Conservation (phyloP, 2,888 invertebrate genomes). For the Vandiemenella viatica region DNA sequence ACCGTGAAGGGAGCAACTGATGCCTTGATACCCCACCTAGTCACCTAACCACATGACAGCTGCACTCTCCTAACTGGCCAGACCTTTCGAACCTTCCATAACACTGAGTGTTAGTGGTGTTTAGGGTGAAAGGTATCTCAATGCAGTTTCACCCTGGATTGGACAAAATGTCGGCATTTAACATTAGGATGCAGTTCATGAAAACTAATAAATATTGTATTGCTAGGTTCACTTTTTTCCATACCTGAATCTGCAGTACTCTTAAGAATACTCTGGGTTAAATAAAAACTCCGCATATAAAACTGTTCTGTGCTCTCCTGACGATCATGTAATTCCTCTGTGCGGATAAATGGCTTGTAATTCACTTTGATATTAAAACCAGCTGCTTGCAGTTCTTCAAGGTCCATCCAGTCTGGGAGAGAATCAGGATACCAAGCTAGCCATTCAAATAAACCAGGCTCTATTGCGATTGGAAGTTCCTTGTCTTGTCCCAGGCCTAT, state of each 20-base stretch:
- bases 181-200: too few species aligned
- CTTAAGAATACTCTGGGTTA: slow-evolving; percentile 40
- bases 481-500: slow-evolving; percentile 10
- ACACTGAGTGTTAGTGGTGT: too few species aligned
- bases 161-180: too few species aligned
- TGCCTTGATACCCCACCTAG: too few species aligned
- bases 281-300: slow-evolving; percentile 44
- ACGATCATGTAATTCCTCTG: slow-evolving; percentile 35
- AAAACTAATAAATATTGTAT: too few species aligned
- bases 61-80: too few species aligned
- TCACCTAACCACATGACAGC: too few species aligned
- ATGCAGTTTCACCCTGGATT: too few species aligned
- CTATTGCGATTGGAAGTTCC: slow-evolving; percentile 44
- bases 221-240: too few species aligned
- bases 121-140: too few species aligned
- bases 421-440: slow-evolving; percentile 75
- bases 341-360: slow-evolving; percentile 46
- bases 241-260: slow-evolving; percentile 32
- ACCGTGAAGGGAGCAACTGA: too few species aligned
- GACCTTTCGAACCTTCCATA: too few species aligned
- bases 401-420: slow-evolving; percentile 62
- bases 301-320: slow-evolving; percentile 51
- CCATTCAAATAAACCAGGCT: slow-evolving; percentile 90
- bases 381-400: slow-evolving; percentile 50
- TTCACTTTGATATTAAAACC: slow-evolving; percentile 60